A percentile compares a stretch with the other conserved stretches of the same genome.
These are phyloP conservation scores for Callocephalon fimbriatum DNA, from an alignment of 2,113 vertebrate species.

Conservation along the genomic window DNA sequence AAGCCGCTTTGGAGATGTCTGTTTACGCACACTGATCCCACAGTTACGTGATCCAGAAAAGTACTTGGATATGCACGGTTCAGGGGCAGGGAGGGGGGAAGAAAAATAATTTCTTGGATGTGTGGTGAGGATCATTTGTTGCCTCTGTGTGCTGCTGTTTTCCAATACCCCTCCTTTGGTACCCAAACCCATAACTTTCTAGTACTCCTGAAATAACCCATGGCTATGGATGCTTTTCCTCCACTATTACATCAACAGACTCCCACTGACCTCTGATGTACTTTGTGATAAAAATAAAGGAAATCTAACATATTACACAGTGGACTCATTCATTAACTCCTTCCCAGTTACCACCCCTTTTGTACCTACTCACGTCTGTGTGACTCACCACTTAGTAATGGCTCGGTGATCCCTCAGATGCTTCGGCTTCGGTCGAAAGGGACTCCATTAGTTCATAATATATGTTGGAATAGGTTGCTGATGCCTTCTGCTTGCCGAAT, in stretches of 20 bases:
- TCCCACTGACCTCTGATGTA: neutral
- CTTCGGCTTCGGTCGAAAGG: rapidly evolving
- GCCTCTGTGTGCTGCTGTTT: neutral
- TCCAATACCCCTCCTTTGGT: neutral
- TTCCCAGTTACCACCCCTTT: neutral
- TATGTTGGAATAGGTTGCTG: neutral
- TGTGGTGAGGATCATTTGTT: neutral
- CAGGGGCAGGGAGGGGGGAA: neutral
- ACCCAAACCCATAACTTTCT: neutral
- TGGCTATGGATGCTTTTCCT: neutral
- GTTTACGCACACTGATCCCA: neutral
- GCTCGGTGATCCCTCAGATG: rapidly evolving
- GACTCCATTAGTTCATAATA: neutral
- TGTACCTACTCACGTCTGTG: neutral
- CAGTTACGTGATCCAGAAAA: slow-evolving; percentile 16
- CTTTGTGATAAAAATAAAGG: neutral
- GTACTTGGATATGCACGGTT: slow-evolving; percentile 7
- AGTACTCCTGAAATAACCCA: neutral
- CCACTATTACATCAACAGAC: neutral
- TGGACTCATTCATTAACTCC: neutral
- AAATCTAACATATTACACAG: neutral
- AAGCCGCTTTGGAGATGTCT: slow-evolving; percentile 21
- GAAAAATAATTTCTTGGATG: neutral
- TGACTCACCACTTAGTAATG: neutral
- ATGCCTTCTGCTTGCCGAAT: neutral